Conservation (phyloP, 2,888 invertebrate species). For the Tetropium fuscum region DNA sequence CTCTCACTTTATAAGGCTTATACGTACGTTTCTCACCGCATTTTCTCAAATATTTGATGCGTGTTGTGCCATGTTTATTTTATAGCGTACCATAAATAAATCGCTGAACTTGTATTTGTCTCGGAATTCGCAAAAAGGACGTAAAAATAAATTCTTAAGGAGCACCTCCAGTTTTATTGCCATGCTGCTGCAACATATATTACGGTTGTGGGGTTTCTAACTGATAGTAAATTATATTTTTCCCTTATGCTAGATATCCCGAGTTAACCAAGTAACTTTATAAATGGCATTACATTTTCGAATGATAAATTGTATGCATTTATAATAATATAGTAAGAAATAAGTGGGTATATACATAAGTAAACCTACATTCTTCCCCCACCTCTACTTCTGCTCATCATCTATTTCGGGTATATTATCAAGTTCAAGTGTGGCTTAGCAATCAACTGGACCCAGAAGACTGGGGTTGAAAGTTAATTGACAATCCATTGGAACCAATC, state of each 20-base stretch:
- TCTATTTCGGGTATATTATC: too few species aligned
- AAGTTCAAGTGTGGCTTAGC: too few species aligned
- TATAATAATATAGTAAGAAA: too few species aligned
- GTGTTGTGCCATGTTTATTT: constrained; percentile 45
- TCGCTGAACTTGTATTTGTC: constrained; percentile 44
- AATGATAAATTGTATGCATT: too few species aligned
- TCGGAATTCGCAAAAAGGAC: constrained; percentile 31
- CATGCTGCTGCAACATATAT: not conserved
- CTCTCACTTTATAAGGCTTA: constrained; percentile 37
- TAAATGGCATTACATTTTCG: too few species aligned
- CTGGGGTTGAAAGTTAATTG: too few species aligned
- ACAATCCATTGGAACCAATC: too few species aligned
- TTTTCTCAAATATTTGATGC: constrained; percentile 44
- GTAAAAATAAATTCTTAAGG: constrained; percentile 28
- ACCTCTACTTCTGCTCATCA: too few species aligned
- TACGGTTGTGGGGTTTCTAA: not conserved
- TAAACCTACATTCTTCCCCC: too few species aligned
- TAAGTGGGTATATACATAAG: too few species aligned
- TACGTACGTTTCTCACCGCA: constrained; percentile 38
- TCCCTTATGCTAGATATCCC: not conserved
- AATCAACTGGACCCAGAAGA: too few species aligned
- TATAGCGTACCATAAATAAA: constrained; percentile 43
- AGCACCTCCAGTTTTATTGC: constrained; percentile 16
- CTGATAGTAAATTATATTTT: not conserved
- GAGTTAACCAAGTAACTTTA: too few species aligned